Conservation (phyloP, 2,797 vertebrate genomes). For the Pogonophryne albipinna region DNA sequence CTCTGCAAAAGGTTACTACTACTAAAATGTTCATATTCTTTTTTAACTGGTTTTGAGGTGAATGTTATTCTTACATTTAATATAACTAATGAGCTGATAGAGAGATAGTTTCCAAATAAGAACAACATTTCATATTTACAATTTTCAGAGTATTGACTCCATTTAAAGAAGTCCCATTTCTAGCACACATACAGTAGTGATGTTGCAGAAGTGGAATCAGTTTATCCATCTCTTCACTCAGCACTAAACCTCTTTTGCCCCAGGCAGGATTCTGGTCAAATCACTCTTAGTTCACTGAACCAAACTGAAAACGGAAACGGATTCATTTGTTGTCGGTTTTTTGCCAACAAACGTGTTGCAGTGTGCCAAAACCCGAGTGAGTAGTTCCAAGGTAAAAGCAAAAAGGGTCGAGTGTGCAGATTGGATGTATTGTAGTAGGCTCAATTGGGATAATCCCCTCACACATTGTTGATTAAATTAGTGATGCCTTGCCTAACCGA, state of each 20-base stretch:
- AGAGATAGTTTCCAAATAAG: not conserved
- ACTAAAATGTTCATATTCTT: not conserved
- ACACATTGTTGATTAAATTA: slow-evolving; percentile 4
- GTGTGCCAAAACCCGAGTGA: not conserved
- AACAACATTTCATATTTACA: not conserved
- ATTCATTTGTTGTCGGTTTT: slow-evolving; percentile 40
- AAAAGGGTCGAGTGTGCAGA: no score
- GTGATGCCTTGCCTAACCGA: slow-evolving; percentile 2
- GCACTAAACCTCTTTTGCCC: slow-evolving; percentile 33
- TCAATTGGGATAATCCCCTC: not conserved
- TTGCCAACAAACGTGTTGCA: slow-evolving; percentile 21
- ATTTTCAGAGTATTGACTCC: not conserved
- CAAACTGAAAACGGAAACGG: slow-evolving; percentile 50
- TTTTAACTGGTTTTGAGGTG: not conserved
- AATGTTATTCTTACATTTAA: not conserved
- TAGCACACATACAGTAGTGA: not conserved
- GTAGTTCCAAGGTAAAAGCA: not conserved
- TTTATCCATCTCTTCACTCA: slow-evolving; percentile 19
- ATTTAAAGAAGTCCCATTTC: not conserved
- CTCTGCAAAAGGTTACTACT: not conserved
- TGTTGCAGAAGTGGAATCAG: not conserved
- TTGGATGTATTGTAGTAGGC: no score
- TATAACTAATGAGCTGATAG: not conserved
- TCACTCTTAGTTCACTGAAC: slow-evolving; percentile 46
- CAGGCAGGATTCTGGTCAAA: slow-evolving; percentile 28